Base-by-base conservation (phyloP, 2,797 vertebrate species). In the Bradypodion ventrale region DNA sequence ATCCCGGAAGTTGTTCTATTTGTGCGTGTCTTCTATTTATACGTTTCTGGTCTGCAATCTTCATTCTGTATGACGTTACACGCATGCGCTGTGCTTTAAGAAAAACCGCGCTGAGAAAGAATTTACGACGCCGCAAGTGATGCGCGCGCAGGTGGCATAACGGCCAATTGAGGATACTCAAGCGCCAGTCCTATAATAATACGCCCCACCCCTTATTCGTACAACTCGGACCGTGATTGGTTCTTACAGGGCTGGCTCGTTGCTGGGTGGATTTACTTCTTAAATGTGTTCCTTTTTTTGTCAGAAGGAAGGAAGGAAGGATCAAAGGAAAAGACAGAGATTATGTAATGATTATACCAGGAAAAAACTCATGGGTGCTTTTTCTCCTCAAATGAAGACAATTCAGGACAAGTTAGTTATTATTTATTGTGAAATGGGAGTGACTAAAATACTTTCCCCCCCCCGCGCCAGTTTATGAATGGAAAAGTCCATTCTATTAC, bases 201-300 rank as follows among this genome's bases (percentile, higher is more conserved):
- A 16, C 27, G 62, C 29, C 59, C 23, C 10, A 8, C 37, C 5
- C 10, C 37, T 12, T 5, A n/a, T 44, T 19, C 13, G 35, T 27
- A 75, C 37, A n/a, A 15, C 59, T 21, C 68, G 35, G 59, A 12
- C 62, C 73, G 9, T 73, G 80, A 86, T 78, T 86, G 75, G 85
- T 29, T 29, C 35, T 35, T 16, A 8, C 60, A 77, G 42, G 32
- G 32, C 29, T 15, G 16, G 23, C 56, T n/a, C 29, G 52, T 82
- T 85, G 74, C 84, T 63, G 27, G 72, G 78, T 19, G 29, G 73
- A 29, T 68, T 82, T 44, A 13, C 40, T 29, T 29, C 46, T 10
- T 0, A 1, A 21, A 49, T 25, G 1, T 23, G 44, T 83, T 35
- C 35, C 21, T 9, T 13, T 27, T n/a, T 4, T 49, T 72, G 75